Conservation (phyloP, 2,113 vertebrate genomes). For the Synchiropus splendidus region DNA sequence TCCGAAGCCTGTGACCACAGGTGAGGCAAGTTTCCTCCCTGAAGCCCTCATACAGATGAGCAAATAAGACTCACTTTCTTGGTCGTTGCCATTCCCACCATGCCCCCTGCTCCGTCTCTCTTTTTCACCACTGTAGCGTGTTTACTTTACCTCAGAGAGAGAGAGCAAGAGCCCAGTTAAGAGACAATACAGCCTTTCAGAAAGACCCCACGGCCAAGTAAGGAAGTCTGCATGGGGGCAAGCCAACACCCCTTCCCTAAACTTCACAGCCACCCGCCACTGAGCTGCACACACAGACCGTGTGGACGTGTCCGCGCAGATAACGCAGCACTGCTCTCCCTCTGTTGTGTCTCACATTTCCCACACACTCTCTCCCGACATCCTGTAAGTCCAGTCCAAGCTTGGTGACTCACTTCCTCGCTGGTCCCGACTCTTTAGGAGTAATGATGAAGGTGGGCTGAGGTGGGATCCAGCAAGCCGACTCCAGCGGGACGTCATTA, state of each 20-base stretch:
- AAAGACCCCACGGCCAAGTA: slow-evolving; percentile 47
- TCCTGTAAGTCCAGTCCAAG: slow-evolving; percentile 19
- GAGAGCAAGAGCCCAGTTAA: slow-evolving; percentile 30
- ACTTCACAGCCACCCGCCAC: slow-evolving; percentile 60
- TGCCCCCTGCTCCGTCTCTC: slow-evolving; percentile 25
- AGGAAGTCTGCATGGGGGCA: slow-evolving; percentile 62
- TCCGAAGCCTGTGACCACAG: too few relatives aligned
- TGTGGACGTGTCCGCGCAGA: background rate
- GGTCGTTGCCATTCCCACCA: slow-evolving; percentile 29
- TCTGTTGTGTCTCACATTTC: slow-evolving; percentile 30
- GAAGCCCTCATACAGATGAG: slow-evolving; percentile 15
- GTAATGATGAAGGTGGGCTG: slow-evolving; percentile 12
- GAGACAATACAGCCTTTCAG: slow-evolving; percentile 66
- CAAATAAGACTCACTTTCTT: slow-evolving; percentile 43
- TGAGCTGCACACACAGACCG: slow-evolving; percentile 18
- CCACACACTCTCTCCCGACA: slow-evolving; percentile 11
- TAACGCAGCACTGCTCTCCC: slow-evolving; percentile 6
- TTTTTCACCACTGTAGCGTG: slow-evolving; percentile 47
- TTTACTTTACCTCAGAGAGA: slow-evolving; percentile 56
- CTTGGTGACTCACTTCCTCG: slow-evolving; percentile 35
- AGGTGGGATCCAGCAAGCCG: slow-evolving; percentile 17
- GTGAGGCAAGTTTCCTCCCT: slow-evolving; percentile 10
- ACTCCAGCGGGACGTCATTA: slow-evolving; percentile 10
- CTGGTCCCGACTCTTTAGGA: slow-evolving; percentile 8
- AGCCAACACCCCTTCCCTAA: slow-evolving; percentile 61